A percentile compares a stretch with the other conserved stretches of the same genome.
phyloP scores from a whole-genome alignment of 35 echinoderm and acorn worm species.

The Apostichopus californicus region DNA sequence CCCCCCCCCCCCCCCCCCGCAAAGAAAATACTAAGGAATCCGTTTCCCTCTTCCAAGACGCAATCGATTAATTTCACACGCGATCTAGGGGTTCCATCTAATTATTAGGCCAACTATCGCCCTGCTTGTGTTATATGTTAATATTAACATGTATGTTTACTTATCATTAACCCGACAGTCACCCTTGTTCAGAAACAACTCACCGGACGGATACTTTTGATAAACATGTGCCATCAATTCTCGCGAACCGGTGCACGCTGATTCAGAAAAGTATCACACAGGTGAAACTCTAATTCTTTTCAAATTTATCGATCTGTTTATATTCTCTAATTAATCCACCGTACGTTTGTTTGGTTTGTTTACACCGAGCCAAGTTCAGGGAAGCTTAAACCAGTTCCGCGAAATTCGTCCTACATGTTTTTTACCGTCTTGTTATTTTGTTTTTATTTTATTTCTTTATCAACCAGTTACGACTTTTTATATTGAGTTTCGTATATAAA shows the following conservation, averaged over 20 bases:
- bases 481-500: too few relatives aligned
- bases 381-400: constrained; percentile 31
- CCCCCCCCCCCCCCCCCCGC: too few relatives aligned
- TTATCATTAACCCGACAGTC: neutral
- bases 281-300: neutral
- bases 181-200: neutral
- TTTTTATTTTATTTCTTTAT: neutral
- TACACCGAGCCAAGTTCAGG: constrained; percentile 6
- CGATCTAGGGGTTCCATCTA: too few relatives aligned
- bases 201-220: neutral
- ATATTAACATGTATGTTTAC: constrained; percentile 19
- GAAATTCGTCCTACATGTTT: neutral
- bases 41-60: too few relatives aligned
- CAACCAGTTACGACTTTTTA: neutral
- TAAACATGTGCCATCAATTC: constrained; percentile 1
- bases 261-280: constrained; percentile 23
- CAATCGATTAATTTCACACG: too few relatives aligned
- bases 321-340: constrained; percentile 48
- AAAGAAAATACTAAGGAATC: too few relatives aligned
- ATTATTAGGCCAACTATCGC: too few relatives aligned
- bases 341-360: constrained; percentile 2
- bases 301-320: constrained; percentile 15
- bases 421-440: neutral
- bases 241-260: neutral
- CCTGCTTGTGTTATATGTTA: too few relatives aligned